Conservation (phyloP, 2,888 invertebrate species). For the Capitulum mitella region DNA sequence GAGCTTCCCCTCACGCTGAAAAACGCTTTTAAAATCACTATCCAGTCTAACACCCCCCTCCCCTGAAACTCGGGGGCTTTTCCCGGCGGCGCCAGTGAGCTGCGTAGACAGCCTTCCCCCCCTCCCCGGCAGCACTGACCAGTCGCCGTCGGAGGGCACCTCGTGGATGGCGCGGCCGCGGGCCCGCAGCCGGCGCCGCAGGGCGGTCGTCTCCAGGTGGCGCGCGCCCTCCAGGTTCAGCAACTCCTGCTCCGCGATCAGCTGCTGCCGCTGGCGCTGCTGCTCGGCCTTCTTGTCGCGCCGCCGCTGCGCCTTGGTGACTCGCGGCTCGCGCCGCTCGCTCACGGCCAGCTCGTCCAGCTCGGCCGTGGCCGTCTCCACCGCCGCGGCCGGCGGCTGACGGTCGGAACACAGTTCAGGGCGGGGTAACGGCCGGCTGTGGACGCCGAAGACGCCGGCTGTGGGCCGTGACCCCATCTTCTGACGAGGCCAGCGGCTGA, state of each 20-base stretch:
- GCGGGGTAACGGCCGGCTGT: too few relatives aligned
- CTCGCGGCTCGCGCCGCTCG: not conserved
- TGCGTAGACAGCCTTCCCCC: not conserved
- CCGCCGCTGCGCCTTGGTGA: slow-evolving; percentile 33
- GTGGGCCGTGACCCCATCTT: too few relatives aligned
- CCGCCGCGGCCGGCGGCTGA: not conserved
- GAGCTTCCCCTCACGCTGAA: too few relatives aligned
- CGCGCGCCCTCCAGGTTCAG: not conserved
- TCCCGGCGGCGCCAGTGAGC: not conserved
- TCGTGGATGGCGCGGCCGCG: not conserved
- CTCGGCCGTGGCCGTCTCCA: not conserved
- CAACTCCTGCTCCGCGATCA: slow-evolving; percentile 28
- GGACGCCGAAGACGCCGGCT: too few relatives aligned
- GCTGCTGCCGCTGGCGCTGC: slow-evolving; percentile 30
- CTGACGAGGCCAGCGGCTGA: too few relatives aligned
- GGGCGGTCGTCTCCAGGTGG: not conserved
- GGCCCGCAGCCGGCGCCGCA: not conserved
- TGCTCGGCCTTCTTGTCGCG: slow-evolving; percentile 35
- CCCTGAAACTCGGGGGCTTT: too few relatives aligned
- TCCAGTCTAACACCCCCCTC: too few relatives aligned
- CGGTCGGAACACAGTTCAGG: too few relatives aligned
- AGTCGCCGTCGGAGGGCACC: not conserved
- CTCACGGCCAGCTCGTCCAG: not conserved
- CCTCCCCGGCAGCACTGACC: not conserved
- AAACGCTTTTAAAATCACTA: too few relatives aligned